Evolutionary conservation across 2,797 vertebrate genomes (phyloP), one percentile per base, ranked within the genome.

Genomic region (Notoglanidium macrostoma): DNA sequence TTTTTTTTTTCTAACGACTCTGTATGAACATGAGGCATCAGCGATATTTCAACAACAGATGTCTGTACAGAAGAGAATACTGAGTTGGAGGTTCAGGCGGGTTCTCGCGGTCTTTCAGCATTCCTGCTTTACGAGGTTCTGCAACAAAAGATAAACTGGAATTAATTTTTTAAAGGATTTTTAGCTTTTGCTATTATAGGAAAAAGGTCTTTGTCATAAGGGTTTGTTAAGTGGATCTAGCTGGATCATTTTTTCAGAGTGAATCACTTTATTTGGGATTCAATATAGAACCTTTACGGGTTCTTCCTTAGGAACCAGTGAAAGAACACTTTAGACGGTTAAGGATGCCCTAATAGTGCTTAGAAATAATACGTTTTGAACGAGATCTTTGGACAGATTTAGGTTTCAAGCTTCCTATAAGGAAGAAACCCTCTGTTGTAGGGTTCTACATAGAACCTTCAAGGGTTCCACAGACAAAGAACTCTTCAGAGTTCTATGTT

Each of bases 21-120:
- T 44, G 40, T 54, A 73, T 67, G 80, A 83, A 87, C 49, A 77
- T 23, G 59, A 83, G 51, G 51, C 57, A 54, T 80, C 87, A 70
- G 51, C 44, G n/a, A 86, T 78, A 85, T 86, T 87, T 67, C 32
- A 40, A 26, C 35, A 32, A 6, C 10, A 63, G 63, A 40, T 3
- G 1, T 40, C 44, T 68, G 73, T 78, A 76, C 57, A n/a, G 78
- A 15, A 32, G 54, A 12, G 77, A 17, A 8, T n/a, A 29, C 19
- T 40, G 35, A 65, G 14, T 29, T 46, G 44, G 26, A 65, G 59
- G 44, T 65, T 49, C 40, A 21, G 59, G 21, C 26, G 15, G 59
- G 79, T 82, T 63, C 59, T 17, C 1, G 14, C 14, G 12, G 35
- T 59, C 19, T 12, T 78, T 21, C 76, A 32, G 17, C 10, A 78